Conservation (phyloP, 1,140 invertebrate species). For the Temnothorax nylanderi region DNA sequence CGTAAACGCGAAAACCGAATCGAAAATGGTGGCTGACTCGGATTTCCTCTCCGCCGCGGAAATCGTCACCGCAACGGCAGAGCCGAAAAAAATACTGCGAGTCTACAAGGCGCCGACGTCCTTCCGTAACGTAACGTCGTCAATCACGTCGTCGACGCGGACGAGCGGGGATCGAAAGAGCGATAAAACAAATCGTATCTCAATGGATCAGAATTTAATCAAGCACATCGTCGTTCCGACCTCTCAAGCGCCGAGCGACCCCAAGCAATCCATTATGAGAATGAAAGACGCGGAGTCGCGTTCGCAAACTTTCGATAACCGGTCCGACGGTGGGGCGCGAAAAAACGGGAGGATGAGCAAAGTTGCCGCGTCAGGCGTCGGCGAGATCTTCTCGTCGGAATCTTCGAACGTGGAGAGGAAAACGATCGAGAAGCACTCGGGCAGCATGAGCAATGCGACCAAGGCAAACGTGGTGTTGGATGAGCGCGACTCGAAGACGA, state of each 20-base stretch:
- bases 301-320: conserved; percentile 61
- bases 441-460: conserved; percentile 43
- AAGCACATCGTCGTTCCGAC: conserved; percentile 19
- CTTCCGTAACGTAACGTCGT: conserved; percentile 54
- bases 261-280: conserved; percentile 50
- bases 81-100: background rate
- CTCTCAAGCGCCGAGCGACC: background rate
- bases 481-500: conserved; percentile 71
- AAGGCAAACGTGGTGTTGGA: conserved; percentile 47
- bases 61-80: background rate
- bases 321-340: background rate
- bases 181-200: conserved; percentile 44
- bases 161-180: conserved; percentile 21
- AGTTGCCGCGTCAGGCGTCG: conserved; percentile 29
- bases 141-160: background rate
- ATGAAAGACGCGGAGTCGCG: conserved; percentile 7
- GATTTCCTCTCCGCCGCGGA: background rate
- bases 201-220: conserved; percentile 63
- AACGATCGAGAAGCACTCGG: conserved; percentile 35
- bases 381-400: conserved; percentile 16
- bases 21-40: background rate
- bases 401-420: conserved; percentile 35
- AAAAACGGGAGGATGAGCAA: conserved; percentile 44
- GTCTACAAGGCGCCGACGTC: conserved; percentile 63
- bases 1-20: background rate